Percentiles rank a stretch among this genome's conserved stretches.
phyloP scores from a whole-genome alignment of 2,113 vertebrate genomes.

The Dunckerocampus dactyliophorus region DNA sequence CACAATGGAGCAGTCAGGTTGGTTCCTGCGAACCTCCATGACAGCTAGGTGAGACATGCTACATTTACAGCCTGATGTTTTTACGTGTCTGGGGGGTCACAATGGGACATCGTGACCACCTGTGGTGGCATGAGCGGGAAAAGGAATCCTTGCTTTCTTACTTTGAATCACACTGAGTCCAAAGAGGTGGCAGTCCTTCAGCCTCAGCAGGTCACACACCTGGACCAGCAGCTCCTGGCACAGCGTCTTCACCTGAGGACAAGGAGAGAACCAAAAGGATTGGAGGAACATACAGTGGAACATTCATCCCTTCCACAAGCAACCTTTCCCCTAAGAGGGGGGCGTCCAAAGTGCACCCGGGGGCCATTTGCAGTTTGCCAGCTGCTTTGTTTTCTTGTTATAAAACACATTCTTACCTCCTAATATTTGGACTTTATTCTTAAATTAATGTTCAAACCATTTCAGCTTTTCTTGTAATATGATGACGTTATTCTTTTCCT shows the following conservation, averaged over 20 bases:
- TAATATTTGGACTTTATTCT: no score
- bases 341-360: no score
- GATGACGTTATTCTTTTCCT: no score
- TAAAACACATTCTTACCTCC: no score
- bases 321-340: no score
- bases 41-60: conserved; percentile 44
- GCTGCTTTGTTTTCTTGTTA: no score
- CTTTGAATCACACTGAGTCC: conserved; percentile 98
- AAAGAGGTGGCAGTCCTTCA: conserved; percentile 96
- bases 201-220: conserved; percentile 92
- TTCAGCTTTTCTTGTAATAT: no score
- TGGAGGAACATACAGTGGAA: not conserved
- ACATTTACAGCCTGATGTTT: conserved; percentile 11
- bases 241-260: conserved; percentile 86
- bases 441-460: no score
- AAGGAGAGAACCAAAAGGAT: not conserved
- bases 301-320: not conserved
- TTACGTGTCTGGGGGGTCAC: conserved; percentile 10
- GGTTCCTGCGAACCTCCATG: conserved; percentile 17
- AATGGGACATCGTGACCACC: not conserved
- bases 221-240: conserved; percentile 93
- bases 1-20: conserved; percentile 41
- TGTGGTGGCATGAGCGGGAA: not conserved
- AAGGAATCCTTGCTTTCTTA: conserved; percentile 63
- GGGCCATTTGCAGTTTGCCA: no score